Evolutionary conservation across 2,113 vertebrate species (phyloP).

Genomic region (Scatophagus argus): DNA sequence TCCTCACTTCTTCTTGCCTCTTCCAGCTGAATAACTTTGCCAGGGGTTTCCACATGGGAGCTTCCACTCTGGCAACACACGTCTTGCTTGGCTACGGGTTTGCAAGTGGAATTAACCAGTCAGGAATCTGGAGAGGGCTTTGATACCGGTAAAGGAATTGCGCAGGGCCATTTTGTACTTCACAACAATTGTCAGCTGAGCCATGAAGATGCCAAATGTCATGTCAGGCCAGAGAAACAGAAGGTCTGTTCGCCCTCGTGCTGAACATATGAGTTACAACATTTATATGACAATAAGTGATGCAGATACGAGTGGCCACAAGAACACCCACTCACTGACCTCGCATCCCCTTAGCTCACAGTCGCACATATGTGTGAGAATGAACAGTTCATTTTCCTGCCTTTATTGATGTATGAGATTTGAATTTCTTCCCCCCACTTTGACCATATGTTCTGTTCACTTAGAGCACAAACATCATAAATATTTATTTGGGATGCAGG

Average conservation of each 20-base stretch:
- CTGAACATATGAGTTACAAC: conserved; percentile 19
- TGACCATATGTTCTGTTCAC: conserved; percentile 27
- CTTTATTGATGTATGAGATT: conserved; percentile 21
- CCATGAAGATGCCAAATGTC: conserved; percentile 73
- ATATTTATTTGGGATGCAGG: conserved; percentile 41
- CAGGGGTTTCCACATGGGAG: conserved; percentile 72
- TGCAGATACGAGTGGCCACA: conserved; percentile 63
- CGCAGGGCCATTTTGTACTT: conserved; percentile 62
- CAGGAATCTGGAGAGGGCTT: conserved; percentile 66
- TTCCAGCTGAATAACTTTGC: conserved; percentile 62
- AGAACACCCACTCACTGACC: conserved; percentile 67
- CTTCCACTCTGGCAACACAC: conserved; percentile 65
- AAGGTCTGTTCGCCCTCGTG: conserved; percentile 43
- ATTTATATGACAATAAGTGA: conserved; percentile 58
- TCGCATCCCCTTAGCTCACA: conserved; percentile 35
- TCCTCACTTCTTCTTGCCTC: conserved; percentile 21
- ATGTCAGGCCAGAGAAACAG: conserved; percentile 53
- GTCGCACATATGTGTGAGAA: conserved; percentile 23
- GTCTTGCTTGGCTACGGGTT: conserved; percentile 58
- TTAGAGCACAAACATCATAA: not conserved
- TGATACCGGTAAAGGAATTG: conserved; percentile 61
- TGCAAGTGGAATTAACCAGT: conserved; percentile 69
- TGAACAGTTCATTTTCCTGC: not conserved
- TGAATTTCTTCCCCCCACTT: conserved; percentile 14
- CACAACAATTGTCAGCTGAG: conserved; percentile 60